Conservation (phyloP, 2,113 vertebrate genomes). For the Rhabdornis inornatus region DNA sequence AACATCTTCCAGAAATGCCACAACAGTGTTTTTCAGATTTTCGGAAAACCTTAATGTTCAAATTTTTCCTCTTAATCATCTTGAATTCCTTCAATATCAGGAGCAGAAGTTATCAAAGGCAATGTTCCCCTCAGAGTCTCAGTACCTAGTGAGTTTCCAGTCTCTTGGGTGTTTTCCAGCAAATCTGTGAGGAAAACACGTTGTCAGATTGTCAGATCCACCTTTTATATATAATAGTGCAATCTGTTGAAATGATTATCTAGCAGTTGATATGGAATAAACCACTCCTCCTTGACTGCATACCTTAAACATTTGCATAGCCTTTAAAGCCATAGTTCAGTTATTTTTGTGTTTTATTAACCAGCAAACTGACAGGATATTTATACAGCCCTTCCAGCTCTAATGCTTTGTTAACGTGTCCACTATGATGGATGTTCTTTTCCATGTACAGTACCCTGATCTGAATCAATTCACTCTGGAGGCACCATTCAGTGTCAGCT, state of each 20-base stretch:
- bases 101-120: neutral
- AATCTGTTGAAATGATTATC: neutral
- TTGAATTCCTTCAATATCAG: neutral
- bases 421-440: neutral
- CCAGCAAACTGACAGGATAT: neutral
- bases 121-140: neutral
- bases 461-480: neutral
- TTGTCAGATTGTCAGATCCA: neutral
- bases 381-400: neutral
- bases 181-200: neutral
- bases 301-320: neutral
- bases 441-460: neutral
- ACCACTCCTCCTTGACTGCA: fast-evolving
- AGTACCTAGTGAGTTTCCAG: neutral
- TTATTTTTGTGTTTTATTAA: neutral
- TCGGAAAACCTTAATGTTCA: neutral
- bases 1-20: neutral
- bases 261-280: neutral
- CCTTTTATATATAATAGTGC: neutral
- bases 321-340: neutral
- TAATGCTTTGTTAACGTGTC: neutral
- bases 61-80: neutral
- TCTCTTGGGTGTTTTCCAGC: neutral
- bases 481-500: neutral
- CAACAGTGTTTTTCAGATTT: neutral